Evolutionary conservation across 2,888 invertebrate genomes (phyloP).

Genomic region (Merodon equestris): DNA sequence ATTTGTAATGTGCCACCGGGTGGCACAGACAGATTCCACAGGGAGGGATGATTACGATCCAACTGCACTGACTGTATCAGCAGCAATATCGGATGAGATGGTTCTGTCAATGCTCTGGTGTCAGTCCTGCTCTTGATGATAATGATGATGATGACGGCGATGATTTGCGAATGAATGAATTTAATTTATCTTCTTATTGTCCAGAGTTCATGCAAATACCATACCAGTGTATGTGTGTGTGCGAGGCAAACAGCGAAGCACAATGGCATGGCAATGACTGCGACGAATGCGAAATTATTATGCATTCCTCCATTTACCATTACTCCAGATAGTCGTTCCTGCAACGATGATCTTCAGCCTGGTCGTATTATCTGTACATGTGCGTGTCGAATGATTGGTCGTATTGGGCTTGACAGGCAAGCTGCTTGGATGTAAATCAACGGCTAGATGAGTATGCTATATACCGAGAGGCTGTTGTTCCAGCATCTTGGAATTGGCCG

Average conservation of each 20-base stretch:
- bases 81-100: constrained; percentile 8
- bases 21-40: constrained; percentile 50
- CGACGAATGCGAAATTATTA: constrained; percentile 48
- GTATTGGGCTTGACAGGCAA: constrained; percentile 57
- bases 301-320: constrained; percentile 14
- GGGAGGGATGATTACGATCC: constrained; percentile 1
- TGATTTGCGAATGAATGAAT: constrained; percentile 45
- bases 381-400: constrained; percentile 24
- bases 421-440: constrained; percentile 43
- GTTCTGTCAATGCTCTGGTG: constrained; percentile 8
- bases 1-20: constrained; percentile 28
- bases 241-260: too few relatives aligned
- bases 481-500: too few relatives aligned
- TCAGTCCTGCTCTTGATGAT: constrained; percentile 11
- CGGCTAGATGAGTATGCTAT: constrained; percentile 18
- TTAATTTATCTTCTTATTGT: constrained; percentile 13
- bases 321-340: constrained; percentile 11
- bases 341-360: background rate
- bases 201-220: constrained; percentile 47
- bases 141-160: constrained; percentile 40
- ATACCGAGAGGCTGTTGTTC: too few relatives aligned
- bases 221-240: constrained; percentile 30
- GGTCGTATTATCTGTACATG: constrained; percentile 9
- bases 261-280: constrained; percentile 57
- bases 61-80: constrained; percentile 39